A percentile compares a stretch with the other conserved stretches of the same genome.
Evolutionary conservation across 2,797 vertebrate genomes (phyloP).

Genomic region (Botia kubotai): DNA sequence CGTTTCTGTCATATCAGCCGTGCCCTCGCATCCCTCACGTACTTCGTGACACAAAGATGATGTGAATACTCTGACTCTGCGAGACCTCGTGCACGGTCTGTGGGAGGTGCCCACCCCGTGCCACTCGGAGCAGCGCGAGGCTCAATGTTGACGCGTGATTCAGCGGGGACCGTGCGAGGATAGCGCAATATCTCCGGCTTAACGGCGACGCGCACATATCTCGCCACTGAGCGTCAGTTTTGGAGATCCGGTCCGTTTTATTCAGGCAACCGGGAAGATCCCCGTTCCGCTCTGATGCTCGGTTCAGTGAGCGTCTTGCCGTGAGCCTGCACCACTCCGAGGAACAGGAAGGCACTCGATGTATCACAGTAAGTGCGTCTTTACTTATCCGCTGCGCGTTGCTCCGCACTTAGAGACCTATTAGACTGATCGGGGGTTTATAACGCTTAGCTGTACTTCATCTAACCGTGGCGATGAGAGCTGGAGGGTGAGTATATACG

Average conservation of each 20-base stretch:
- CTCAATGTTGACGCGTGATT: slow-evolving; percentile 62
- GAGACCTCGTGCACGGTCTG: slow-evolving; percentile 49
- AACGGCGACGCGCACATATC: slow-evolving; percentile 67
- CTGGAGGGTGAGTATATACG: slow-evolving; percentile 52
- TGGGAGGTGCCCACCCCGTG: slow-evolving; percentile 61
- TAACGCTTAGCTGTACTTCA: slow-evolving; percentile 48
- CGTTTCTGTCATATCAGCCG: slow-evolving; percentile 22
- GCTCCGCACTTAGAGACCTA: slow-evolving; percentile 65
- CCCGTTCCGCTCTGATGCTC: slow-evolving; percentile 82
- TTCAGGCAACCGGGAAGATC: slow-evolving; percentile 74
- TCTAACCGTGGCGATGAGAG: slow-evolving; percentile 53
- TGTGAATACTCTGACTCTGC: slow-evolving; percentile 44
- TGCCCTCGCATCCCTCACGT: slow-evolving; percentile 41
- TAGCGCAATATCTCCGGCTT: slow-evolving; percentile 69
- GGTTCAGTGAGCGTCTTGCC: slow-evolving; percentile 64
- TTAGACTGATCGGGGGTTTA: slow-evolving; percentile 64
- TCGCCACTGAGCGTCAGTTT: slow-evolving; percentile 67
- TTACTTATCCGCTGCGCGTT: slow-evolving; percentile 67
- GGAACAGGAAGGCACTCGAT: slow-evolving; percentile 63
- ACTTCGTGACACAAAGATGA: slow-evolving; percentile 43
- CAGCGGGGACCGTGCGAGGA: slow-evolving; percentile 60
- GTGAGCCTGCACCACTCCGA: slow-evolving; percentile 62
- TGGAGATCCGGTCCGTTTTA: slow-evolving; percentile 73
- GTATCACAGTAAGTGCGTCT: slow-evolving; percentile 72
- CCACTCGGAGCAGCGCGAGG: slow-evolving; percentile 58